Conservation (phyloP, 2,797 vertebrate genomes). For the Poeciliopsis infans region DNA sequence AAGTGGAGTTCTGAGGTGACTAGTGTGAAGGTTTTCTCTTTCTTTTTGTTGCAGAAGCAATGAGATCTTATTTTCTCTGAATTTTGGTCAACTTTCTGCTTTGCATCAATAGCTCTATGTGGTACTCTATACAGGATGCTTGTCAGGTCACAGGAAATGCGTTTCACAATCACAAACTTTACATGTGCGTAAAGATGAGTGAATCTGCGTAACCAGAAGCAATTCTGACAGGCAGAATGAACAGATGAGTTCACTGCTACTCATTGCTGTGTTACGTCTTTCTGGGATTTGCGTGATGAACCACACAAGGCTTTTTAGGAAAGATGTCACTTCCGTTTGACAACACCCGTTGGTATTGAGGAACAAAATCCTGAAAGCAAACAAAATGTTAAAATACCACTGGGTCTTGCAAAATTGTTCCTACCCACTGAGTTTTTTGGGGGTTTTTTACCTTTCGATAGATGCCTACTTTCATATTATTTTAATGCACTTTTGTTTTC, state of each 20-base stretch:
- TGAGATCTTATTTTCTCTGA: neutral
- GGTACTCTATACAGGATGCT: conserved; percentile 55
- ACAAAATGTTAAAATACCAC: neutral
- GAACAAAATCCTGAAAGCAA: neutral
- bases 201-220: conserved; percentile 10
- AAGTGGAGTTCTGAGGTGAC: neutral
- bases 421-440: neutral
- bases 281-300: neutral
- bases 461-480: neutral
- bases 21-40: neutral
- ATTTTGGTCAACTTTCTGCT: neutral
- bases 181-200: conserved; percentile 50
- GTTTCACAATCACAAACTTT: conserved; percentile 77
- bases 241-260: conserved; percentile 25
- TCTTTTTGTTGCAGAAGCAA: neutral
- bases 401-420: neutral
- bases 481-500: neutral
- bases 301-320: neutral
- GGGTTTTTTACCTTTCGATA: neutral
- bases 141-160: conserved; percentile 62
- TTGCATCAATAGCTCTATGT: conserved; percentile 27
- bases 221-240: neutral
- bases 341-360: neutral
- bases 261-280: neutral
- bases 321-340: conserved; percentile 30